A percentile compares a stretch with the other conserved stretches of the same genome.
phyloP scores from a whole-genome alignment of 2,113 vertebrate genomes.

The Bufo bufo region DNA sequence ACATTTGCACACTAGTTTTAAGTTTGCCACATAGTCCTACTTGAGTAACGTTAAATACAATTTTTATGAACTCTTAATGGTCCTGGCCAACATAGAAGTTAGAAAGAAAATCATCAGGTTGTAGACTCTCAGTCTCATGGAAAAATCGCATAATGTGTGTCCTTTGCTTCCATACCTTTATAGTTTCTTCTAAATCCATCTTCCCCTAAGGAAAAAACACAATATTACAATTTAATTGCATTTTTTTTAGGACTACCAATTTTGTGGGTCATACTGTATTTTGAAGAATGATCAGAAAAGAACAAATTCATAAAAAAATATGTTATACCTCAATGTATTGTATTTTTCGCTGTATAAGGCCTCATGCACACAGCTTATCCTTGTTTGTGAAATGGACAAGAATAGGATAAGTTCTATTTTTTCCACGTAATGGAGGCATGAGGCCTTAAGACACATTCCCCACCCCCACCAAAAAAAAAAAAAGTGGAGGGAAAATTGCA shows the following conservation, averaged over 20 bases:
- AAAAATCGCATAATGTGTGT: constrained; percentile 97
- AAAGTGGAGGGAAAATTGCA: too few relatives aligned
- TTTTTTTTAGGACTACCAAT: not conserved
- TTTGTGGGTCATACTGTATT: not conserved
- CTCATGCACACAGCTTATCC: too few relatives aligned
- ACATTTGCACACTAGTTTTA: not conserved
- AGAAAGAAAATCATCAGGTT: constrained; percentile 87
- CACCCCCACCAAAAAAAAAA: too few relatives aligned
- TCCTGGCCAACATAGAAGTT: constrained; percentile 90
- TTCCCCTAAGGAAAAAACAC: constrained; percentile 78
- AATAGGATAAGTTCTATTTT: too few relatives aligned
- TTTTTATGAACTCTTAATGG: constrained; percentile 73
- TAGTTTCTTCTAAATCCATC: constrained; percentile 94
- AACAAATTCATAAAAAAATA: not conserved
- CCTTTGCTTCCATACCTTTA: constrained; percentile 92
- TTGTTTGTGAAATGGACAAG: too few relatives aligned
- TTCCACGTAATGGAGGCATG: too few relatives aligned
- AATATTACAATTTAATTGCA: not conserved
- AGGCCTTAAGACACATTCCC: too few relatives aligned
- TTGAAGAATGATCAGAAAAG: not conserved
- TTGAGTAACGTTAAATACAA: not conserved
- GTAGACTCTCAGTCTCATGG: constrained; percentile 79
- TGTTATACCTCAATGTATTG: too few relatives aligned
- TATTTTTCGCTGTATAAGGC: too few relatives aligned
- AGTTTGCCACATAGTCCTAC: not conserved